Evolutionary conservation across 2,113 vertebrate species (phyloP), one percentile per base, ranked within the genome.

Genomic region (Pseudorectes ferrugineus): DNA sequence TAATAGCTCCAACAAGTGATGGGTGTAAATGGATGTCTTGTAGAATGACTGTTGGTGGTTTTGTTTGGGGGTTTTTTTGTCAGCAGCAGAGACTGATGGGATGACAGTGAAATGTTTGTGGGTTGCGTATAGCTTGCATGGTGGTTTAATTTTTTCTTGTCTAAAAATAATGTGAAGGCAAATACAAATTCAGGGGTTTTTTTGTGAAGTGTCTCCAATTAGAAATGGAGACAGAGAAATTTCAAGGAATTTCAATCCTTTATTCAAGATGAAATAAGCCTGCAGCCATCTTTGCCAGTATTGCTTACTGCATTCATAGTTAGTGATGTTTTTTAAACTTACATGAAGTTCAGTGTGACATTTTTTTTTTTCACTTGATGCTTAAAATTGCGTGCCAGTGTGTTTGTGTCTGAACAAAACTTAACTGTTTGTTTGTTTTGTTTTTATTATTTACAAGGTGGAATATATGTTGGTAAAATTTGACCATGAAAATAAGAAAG

Each of bases 401-500:
- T 73, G 13, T 92, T 62, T 58, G 17, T 55, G 20, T 40, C 15
- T 42, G 62, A 88, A 26, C n/a, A 89, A 76, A 87, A 46, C 57
- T 12, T 80, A 66, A 43, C 18, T 12, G 22, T 85, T 42, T 49
- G 11, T 20, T 91, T 81, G 9, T 18, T 77, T 76, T 91, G 31
- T 8, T 52, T 86, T 94, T 92, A 5, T 94, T 92, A 63, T 82
- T 89, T 96, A 71, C 74, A 84, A 99, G 99, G 99, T 99, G 71
- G 99, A 99, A 85, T 99, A 99, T 97, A 99, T 99, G 98, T 93
- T 99, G 95, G 97, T 99, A 70, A 98, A 99, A 77, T 98, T 99
- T 92, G 99, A 99, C 89, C 98, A 99, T 76, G 98, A 98, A 85
- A 97, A 98, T 67, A 98, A 99, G 94, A 99, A 98, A 96, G 99